Evolutionary conservation across 2,888 invertebrate species (phyloP).

Genomic region (Diachrysia chrysitis): DNA sequence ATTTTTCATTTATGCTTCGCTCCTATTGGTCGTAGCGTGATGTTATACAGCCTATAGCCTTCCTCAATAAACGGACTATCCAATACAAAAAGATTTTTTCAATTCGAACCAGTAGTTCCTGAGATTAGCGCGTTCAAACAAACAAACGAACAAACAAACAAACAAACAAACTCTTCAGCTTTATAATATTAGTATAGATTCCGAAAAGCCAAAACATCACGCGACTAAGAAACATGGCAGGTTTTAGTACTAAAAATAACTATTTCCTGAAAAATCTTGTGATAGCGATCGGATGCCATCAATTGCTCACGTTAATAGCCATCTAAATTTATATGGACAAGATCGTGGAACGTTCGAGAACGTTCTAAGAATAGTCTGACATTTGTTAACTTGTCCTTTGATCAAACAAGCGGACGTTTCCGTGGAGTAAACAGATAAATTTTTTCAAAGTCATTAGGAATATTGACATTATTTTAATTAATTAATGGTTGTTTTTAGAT

Average conservation of each 20-base stretch:
- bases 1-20: no score
- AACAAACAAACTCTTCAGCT: no score
- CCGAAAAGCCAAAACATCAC: background rate
- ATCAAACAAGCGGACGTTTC: conserved; percentile 32
- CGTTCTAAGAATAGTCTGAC: conserved; percentile 43
- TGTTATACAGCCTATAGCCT: no score
- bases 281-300: conserved; percentile 14
- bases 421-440: conserved; percentile 1
- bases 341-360: conserved; percentile 30
- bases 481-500: background rate
- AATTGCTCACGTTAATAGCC: conserved; percentile 27
- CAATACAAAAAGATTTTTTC: no score
- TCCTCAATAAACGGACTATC: no score
- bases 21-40: no score
- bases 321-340: conserved; percentile 25
- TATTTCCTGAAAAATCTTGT: background rate
- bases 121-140: no score
- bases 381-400: conserved; percentile 40
- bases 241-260: background rate
- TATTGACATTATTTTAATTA: background rate
- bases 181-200: no score
- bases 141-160: no score
- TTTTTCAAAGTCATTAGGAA: background rate
- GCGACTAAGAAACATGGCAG: background rate
- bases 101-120: no score